Conservation (phyloP, 1,140 invertebrate species). For the Drosophila repleta region DNA sequence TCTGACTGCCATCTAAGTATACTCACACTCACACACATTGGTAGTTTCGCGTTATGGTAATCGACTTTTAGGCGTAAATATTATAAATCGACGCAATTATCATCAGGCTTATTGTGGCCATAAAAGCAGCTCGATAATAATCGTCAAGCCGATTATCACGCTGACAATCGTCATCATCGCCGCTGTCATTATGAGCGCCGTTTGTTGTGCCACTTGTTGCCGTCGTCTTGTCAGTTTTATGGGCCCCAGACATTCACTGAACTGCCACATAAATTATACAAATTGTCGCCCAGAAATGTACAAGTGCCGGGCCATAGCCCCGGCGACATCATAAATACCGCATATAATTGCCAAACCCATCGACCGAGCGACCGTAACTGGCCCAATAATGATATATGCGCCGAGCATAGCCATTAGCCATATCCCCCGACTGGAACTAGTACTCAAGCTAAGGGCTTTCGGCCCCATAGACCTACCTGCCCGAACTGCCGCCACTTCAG, state of each 20-base stretch:
- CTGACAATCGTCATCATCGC: background rate
- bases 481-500: conserved; percentile 15
- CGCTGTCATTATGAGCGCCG: background rate
- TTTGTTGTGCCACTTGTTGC: conserved; percentile 40
- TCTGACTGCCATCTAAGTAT: conserved; percentile 31
- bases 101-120: conserved; percentile 3
- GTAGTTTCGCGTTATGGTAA: conserved; percentile 21
- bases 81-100: conserved; percentile 50
- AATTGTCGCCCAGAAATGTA: conserved; percentile 37
- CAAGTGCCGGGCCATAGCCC: background rate
- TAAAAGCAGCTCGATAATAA: too few species aligned
- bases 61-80: conserved; percentile 46
- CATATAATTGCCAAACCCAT: conserved; percentile 40
- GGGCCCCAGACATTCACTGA: conserved; percentile 49
- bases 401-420: background rate
- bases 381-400: conserved; percentile 31
- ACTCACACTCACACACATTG: background rate
- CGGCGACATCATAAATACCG: conserved; percentile 19
- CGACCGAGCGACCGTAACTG: background rate
- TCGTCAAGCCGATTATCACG: conserved; percentile 10
- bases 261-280: conserved; percentile 75
- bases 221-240: conserved; percentile 46
- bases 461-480: background rate
- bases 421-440: background rate
- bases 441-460: background rate